phyloP scores from a whole-genome alignment of 2,888 invertebrate species.

The Saturnia japonica region DNA sequence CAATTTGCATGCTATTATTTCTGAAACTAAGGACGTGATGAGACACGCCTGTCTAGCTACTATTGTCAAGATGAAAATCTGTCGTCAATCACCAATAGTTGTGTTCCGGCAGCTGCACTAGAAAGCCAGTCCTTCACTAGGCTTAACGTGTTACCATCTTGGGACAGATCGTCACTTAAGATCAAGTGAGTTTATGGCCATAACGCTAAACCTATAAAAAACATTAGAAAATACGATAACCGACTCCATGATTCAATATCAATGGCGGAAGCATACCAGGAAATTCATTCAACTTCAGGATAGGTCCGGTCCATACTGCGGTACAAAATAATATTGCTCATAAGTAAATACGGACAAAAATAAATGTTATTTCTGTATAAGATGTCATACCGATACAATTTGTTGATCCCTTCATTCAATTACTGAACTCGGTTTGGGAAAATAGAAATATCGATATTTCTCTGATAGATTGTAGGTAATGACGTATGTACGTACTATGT shows the following conservation, averaged over 20 bases:
- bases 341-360: neutral
- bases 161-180: too few relatives aligned
- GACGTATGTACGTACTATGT: neutral
- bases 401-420: constrained; percentile 3
- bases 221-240: neutral
- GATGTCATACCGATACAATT: neutral
- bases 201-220: too few relatives aligned
- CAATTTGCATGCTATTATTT: too few relatives aligned
- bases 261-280: neutral
- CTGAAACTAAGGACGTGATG: too few relatives aligned
- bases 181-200: too few relatives aligned
- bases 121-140: too few relatives aligned
- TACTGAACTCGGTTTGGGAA: neutral
- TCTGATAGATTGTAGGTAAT: neutral
- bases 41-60: too few relatives aligned
- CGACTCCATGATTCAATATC: neutral
- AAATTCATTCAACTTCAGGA: neutral
- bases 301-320: too few relatives aligned
- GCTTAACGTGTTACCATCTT: too few relatives aligned
- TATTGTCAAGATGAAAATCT: too few relatives aligned
- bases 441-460: neutral
- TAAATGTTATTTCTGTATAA: constrained; percentile 11
- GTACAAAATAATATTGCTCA: neutral
- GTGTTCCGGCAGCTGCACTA: too few relatives aligned
- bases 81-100: too few relatives aligned